Base-by-base conservation (phyloP, 2,797 vertebrate genomes). In the Eulemur coronatus region DNA sequence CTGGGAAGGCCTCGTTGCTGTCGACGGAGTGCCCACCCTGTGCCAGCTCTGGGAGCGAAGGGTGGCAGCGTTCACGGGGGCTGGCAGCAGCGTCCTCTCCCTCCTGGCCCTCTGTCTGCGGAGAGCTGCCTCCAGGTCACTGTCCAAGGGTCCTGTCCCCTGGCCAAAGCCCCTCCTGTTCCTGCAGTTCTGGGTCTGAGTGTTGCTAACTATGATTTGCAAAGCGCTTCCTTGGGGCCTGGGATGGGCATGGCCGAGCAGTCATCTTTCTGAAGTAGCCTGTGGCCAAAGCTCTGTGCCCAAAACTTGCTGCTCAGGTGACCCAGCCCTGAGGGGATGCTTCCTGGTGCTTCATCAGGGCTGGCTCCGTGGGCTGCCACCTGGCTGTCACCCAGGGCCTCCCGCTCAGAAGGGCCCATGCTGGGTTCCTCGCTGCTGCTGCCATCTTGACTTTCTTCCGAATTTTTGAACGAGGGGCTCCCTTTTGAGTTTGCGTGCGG, bases 371-470 rank as follows among this genome's bases (percentile, higher is more conserved):
- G 61, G 24, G 38, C 35, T 30, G 70, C 9, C 0, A 35, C 4
- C n/a, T 0, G 52, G 73, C 14, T 5, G 17, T 22, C 5, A 0
- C 18, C 7, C 30, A 10, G 7, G 10, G 20, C 43, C 12, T 30
- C 0, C 4, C 0, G 2, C 46, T 22, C 0, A 1, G 30, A 43
- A 46, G 69, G 48, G 67, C 57, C 1, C 1, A 1, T 4, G 4
- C 35, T 35, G 14, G 13, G 22, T 24, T 30, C 33, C 4, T 1
- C 35, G 24, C 35, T 26, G 9, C 5, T 1, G 38, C 4, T 0
- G 15, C 61, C 26, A 0, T 24, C n/a, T 38, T 38, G 48, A 18
- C 4, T 22, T 59, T 72, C 52, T 46, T 15, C 38, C 4, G 43
- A 4, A 48, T 43, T 70, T 75, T 26, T 48, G 10, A 30, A 8